Evolutionary conservation across 2,113 vertebrate genomes (phyloP).

Genomic region (Genyomyrus donnyi): DNA sequence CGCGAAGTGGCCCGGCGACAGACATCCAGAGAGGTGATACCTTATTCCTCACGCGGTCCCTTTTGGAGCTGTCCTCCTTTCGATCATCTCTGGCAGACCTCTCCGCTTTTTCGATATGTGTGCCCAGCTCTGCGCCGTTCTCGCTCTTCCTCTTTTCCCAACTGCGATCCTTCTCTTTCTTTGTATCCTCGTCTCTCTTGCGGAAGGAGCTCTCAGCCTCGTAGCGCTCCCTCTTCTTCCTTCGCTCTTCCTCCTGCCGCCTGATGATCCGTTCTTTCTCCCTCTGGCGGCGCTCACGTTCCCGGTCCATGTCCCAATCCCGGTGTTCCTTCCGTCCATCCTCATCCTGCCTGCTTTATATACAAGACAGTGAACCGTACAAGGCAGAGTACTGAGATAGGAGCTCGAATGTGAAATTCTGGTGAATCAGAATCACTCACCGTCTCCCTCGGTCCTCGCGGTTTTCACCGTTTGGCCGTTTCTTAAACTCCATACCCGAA

Average conservation of each 20-base stretch:
- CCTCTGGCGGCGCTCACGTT: conserved; percentile 72
- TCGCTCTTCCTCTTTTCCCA: conserved; percentile 76
- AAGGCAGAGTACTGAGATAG: not conserved
- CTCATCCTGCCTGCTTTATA: conserved; percentile 67
- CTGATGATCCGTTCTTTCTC: conserved; percentile 72
- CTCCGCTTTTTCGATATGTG: conserved; percentile 61
- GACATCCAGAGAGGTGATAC: conserved; percentile 41
- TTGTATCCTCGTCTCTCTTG: conserved; percentile 81
- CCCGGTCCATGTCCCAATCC: conserved; percentile 75
- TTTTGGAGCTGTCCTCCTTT: conserved; percentile 78
- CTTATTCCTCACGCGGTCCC: conserved; percentile 92
- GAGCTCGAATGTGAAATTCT: not conserved
- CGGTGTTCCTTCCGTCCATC: conserved; percentile 77
- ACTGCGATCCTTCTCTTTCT: conserved; percentile 73
- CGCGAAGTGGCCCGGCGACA: not conserved
- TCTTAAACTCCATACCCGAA: conserved; percentile 57
- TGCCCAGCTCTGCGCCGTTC: conserved; percentile 60
- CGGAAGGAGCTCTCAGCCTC: conserved; percentile 78
- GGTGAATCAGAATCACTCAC: conserved; percentile 47
- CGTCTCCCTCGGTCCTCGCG: conserved; percentile 84
- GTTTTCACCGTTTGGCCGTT: conserved; percentile 71
- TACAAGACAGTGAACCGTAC: not conserved
- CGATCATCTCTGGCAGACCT: conserved; percentile 71
- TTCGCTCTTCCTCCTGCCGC: conserved; percentile 83
- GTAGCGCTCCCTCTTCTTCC: conserved; percentile 79